Conservation (phyloP, 2,113 vertebrate genomes). For the Xiphophorus maculatus region DNA sequence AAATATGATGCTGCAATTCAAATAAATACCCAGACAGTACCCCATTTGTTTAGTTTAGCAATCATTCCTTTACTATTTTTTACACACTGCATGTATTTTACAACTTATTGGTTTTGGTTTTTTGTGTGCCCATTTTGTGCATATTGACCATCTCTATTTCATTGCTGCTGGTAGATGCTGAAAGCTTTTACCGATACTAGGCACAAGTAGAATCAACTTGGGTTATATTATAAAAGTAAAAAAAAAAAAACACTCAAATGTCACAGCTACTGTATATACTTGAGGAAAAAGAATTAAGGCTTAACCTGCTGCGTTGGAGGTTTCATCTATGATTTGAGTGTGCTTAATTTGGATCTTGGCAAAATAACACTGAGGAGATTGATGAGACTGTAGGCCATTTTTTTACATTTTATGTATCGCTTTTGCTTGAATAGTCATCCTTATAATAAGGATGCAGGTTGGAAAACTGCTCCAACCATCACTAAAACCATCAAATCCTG, state of each 20-base stretch:
- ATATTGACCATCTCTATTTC: no score
- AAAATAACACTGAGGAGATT: not conserved
- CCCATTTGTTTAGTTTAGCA: not conserved
- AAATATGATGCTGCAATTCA: no score
- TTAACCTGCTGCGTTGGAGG: not conserved
- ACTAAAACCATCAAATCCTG: no score
- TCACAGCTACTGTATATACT: not conserved
- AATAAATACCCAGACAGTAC: no score
- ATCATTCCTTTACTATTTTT: not conserved
- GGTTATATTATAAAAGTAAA: not conserved
- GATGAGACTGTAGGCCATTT: not conserved
- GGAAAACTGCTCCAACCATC: no score
- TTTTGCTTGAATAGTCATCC: not conserved
- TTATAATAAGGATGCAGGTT: no score
- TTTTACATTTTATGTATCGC: not conserved
- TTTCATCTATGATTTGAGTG: no score
- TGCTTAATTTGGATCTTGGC: no score
- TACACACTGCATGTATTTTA: not conserved
- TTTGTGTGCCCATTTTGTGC: no score
- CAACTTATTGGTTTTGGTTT: no score
- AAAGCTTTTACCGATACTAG: not conserved
- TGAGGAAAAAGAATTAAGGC: not conserved
- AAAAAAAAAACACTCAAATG: not conserved
- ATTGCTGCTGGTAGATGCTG: no score
- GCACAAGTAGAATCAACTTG: not conserved